Conservation (phyloP, 2,888 invertebrate species). For the Iselma pallidipennis region DNA sequence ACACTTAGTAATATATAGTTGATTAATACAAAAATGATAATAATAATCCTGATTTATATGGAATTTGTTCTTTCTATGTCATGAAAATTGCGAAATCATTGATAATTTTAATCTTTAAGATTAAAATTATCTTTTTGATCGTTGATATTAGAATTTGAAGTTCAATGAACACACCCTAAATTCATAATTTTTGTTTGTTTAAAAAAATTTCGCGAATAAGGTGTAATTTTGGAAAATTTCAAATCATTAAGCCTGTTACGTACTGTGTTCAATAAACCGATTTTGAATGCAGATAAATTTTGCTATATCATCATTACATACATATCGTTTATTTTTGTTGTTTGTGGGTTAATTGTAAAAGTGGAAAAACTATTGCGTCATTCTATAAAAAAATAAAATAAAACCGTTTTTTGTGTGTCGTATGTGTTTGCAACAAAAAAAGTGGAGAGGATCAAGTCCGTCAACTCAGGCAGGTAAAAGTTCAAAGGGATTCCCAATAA, state of each 20-base stretch:
- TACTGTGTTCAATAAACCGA: too few species aligned
- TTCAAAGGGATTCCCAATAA: not conserved
- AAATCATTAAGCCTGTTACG: too few species aligned
- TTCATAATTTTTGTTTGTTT: not conserved
- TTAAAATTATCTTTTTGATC: not conserved
- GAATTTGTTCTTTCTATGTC: not conserved
- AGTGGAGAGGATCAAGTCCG: not conserved
- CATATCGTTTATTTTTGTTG: too few species aligned
- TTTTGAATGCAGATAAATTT: too few species aligned
- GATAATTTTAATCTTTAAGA: not conserved
- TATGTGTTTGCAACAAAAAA: not conserved
- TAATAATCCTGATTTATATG: not conserved
- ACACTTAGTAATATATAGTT: not conserved
- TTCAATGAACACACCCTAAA: not conserved
- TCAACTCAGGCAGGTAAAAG: not conserved
- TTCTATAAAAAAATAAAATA: not conserved
- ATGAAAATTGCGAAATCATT: not conserved
- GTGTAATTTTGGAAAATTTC: not conserved
- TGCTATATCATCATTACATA: too few species aligned
- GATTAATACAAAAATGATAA: not conserved
- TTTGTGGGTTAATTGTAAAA: not conserved
- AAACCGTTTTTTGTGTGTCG: not conserved
- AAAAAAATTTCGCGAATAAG: not conserved
- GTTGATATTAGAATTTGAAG: not conserved
- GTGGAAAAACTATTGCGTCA: not conserved